phyloP scores from a whole-genome alignment of 2,797 vertebrate genomes.

The Echeneis naucrates region DNA sequence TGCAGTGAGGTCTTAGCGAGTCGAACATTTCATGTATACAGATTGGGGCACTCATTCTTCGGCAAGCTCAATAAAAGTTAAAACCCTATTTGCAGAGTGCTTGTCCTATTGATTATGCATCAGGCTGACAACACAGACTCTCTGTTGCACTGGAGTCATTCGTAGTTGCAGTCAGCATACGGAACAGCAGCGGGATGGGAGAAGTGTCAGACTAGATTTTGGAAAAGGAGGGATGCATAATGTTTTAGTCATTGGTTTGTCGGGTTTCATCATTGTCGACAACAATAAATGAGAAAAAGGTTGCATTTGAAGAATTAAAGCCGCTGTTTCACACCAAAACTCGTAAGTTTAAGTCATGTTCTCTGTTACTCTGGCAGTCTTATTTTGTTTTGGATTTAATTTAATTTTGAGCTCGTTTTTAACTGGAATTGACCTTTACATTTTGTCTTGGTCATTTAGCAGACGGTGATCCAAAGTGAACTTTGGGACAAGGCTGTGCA shows the following conservation, averaged over 20 bases:
- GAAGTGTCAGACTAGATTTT: constrained; percentile 28
- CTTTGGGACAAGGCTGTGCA: no score
- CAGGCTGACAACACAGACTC: constrained; percentile 63
- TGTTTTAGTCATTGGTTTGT: constrained; percentile 67
- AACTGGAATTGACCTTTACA: not conserved
- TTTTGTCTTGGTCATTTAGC: no score
- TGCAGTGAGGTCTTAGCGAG: constrained; percentile 30
- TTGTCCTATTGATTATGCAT: constrained; percentile 80
- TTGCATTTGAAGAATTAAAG: constrained; percentile 27
- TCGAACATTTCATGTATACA: constrained; percentile 13
- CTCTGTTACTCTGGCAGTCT: not conserved
- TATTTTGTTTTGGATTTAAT: not conserved
- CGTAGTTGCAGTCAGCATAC: constrained; percentile 21
- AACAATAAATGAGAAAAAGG: not conserved
- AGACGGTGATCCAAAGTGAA: no score
- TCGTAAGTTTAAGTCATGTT: not conserved
- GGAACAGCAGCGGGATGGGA: constrained; percentile 14
- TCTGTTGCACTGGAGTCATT: constrained; percentile 58
- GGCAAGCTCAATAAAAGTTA: constrained; percentile 66
- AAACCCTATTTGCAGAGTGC: constrained; percentile 73
- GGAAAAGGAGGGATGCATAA: constrained; percentile 27
- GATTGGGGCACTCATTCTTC: constrained; percentile 49
- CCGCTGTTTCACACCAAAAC: not conserved
- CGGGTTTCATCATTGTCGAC: constrained; percentile 39
- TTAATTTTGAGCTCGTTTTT: not conserved